Evolutionary conservation across 2,113 vertebrate genomes (phyloP).

Genomic region (Caretta caretta): DNA sequence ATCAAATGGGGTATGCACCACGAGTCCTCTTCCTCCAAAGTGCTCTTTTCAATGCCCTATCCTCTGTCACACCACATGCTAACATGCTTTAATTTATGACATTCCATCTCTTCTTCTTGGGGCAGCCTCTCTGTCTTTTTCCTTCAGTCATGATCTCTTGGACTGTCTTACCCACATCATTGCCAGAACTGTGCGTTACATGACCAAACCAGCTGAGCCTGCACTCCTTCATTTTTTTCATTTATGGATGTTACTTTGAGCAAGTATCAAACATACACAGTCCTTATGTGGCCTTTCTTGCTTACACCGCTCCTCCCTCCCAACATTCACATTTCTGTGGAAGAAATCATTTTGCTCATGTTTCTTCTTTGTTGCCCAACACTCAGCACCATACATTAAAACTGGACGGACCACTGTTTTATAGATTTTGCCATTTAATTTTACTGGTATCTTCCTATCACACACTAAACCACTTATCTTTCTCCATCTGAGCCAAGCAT

Average conservation of each 20-base stretch:
- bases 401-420: not conserved
- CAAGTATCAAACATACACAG: not conserved
- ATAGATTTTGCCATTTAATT: not conserved
- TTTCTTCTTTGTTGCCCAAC: too few species aligned
- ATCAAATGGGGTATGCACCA: too few species aligned
- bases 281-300: not conserved
- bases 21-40: too few species aligned
- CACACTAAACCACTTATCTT: not conserved
- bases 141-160: not conserved
- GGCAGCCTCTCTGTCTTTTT: not conserved
- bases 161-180: not conserved
- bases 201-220: not conserved
- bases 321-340: too few species aligned
- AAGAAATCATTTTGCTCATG: too few species aligned
- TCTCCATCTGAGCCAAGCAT: not conserved
- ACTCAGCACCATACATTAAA: not conserved
- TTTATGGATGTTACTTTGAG: not conserved
- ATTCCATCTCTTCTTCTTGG: not conserved
- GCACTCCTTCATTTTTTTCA: not conserved
- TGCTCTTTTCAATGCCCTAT: too few species aligned
- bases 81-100: not conserved
- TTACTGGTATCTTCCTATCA: not conserved
- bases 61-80: not conserved
- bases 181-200: not conserved
- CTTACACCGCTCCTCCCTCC: not conserved